A percentile compares a stretch with the other conserved stretches of the same genome.
phyloP scores from a whole-genome alignment of 2,888 invertebrate species.

The Lacanobia wlatinum region DNA sequence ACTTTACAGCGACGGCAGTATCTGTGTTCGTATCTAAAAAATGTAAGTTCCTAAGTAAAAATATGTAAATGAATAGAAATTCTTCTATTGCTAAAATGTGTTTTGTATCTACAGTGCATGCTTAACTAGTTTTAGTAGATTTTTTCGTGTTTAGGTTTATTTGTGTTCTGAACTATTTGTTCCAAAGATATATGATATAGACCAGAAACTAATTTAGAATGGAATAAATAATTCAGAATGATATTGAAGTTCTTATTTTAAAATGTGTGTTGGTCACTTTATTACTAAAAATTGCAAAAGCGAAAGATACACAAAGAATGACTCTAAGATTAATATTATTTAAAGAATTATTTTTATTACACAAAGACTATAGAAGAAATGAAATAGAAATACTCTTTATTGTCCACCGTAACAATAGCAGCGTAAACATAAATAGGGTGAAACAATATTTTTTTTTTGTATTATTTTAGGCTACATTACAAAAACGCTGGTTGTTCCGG shows the following conservation, averaged over 20 bases:
- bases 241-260: background rate
- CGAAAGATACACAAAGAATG: no score
- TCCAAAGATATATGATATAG: background rate
- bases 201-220: background rate
- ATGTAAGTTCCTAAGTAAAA: background rate
- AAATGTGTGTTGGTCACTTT: background rate
- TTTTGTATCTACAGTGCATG: background rate
- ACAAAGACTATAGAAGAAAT: no score
- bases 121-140: background rate
- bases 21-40: constrained; percentile 16
- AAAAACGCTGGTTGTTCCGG: no score
- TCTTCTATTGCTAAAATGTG: background rate
- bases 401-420: no score
- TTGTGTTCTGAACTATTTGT: background rate
- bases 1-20: constrained; percentile 5
- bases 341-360: no score
- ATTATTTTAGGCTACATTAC: no score
- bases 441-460: no score
- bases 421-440: no score
- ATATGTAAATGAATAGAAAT: background rate
- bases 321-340: no score
- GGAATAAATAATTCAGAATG: background rate
- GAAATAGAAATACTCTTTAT: no score
- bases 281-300: no score
- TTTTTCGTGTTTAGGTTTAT: background rate